phyloP scores from a whole-genome alignment of 2,797 vertebrate species.

The Neosilurus hyrtlii region DNA sequence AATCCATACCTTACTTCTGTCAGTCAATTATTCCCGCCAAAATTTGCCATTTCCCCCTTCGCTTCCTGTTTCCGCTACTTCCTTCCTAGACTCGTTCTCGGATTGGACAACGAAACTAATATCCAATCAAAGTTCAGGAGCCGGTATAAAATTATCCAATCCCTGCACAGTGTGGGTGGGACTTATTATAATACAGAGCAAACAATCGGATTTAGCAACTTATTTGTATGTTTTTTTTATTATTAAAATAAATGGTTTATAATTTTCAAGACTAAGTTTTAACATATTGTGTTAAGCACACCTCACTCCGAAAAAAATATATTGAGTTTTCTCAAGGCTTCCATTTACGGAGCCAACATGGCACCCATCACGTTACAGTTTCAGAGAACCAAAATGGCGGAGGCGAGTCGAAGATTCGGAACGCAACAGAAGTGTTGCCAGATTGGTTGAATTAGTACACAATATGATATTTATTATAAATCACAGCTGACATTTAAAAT shows the following conservation, averaged over 20 bases:
- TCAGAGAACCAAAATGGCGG: conserved; percentile 55
- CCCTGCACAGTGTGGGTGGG: background rate
- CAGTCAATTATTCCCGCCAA: conserved; percentile 13
- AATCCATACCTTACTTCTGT: background rate
- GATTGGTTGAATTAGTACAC: background rate
- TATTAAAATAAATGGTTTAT: too few relatives aligned
- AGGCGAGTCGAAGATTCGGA: background rate
- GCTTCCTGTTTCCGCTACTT: background rate
- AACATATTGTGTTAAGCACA: background rate
- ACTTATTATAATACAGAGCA: background rate
- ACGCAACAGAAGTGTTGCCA: conserved; percentile 23
- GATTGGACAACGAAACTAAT: background rate
- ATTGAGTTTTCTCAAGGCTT: background rate
- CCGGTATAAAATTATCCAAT: background rate
- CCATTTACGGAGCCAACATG: conserved; percentile 35
- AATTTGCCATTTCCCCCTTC: background rate
- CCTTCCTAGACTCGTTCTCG: background rate
- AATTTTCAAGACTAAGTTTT: background rate
- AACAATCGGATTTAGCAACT: too few relatives aligned
- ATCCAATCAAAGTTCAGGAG: background rate
- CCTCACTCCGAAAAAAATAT: background rate
- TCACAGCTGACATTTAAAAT: background rate
- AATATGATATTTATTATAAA: too few relatives aligned
- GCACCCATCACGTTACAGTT: conserved; percentile 50
- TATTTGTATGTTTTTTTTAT: too few relatives aligned